phyloP scores from a whole-genome alignment of 2,797 vertebrate species.

The Bryconaethiops microstoma region DNA sequence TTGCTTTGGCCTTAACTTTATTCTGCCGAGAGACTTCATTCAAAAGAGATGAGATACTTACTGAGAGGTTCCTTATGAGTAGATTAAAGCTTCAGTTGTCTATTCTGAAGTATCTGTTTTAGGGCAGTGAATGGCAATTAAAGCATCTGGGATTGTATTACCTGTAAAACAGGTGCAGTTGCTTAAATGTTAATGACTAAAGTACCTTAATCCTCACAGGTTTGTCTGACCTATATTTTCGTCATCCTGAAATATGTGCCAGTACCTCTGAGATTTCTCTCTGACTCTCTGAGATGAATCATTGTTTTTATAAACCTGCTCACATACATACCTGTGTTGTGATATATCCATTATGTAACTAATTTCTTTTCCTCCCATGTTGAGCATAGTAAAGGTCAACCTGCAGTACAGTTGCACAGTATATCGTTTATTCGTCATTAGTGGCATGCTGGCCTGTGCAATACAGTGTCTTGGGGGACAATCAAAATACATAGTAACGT shows the following conservation, averaged over 20 bases:
- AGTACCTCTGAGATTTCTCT: not conserved
- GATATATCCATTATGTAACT: no score
- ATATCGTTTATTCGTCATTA: not conserved
- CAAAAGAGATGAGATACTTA: no score
- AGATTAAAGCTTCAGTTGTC: not conserved
- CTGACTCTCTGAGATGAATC: not conserved
- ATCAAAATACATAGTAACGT: not conserved
- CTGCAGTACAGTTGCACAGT: no score
- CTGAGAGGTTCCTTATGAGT: not conserved
- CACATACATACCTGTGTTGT: not conserved
- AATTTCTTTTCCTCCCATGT: no score
- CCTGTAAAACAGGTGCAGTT: constrained; percentile 35
- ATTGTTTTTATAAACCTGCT: not conserved
- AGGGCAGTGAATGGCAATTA: not conserved
- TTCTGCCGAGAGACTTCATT: not conserved
- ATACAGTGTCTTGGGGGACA: not conserved
- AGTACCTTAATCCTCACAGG: not conserved
- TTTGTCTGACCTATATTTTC: not conserved
- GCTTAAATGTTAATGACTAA: constrained; percentile 7
- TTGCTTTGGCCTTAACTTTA: not conserved
- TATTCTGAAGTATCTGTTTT: not conserved
- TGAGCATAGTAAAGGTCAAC: no score
- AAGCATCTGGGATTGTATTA: constrained; percentile 18
- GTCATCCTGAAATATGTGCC: not conserved
- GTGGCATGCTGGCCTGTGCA: not conserved